phyloP scores from a whole-genome alignment of 2,113 vertebrate species.

The Athene noctua region DNA sequence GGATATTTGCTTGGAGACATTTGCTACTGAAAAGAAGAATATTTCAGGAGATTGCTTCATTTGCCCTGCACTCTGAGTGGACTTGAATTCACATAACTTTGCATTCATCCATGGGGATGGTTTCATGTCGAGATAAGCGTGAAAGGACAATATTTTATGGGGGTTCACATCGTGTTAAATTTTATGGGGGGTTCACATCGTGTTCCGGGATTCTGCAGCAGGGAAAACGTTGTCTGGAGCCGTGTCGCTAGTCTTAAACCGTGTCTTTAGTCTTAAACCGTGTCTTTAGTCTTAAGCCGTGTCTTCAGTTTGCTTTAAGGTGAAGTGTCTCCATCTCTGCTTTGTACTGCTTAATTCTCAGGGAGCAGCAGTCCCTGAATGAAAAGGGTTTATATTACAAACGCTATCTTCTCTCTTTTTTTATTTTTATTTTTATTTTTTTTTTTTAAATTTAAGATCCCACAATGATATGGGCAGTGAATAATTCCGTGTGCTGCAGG shows the following conservation, averaged over 20 bases:
- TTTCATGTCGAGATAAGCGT: neutral
- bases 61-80: neutral
- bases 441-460: neutral
- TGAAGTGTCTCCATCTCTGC: neutral
- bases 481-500: neutral
- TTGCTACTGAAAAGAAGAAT: neutral
- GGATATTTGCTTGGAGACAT: neutral
- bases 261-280: neutral
- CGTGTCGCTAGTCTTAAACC: neutral
- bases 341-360: neutral
- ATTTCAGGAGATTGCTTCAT: neutral
- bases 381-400: neutral
- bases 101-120: neutral
- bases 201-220: neutral
- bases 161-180: neutral
- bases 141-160: neutral
- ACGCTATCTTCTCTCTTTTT: neutral
- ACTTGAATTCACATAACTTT: neutral
- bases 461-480: rapidly evolving
- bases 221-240: neutral
- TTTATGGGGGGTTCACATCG: neutral
- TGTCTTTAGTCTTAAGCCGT: neutral
- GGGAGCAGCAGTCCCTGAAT: neutral
- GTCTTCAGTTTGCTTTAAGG: neutral
- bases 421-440: neutral